Evolutionary conservation across 2,888 invertebrate genomes (phyloP), one percentile per base, ranked within the genome.

Genomic region (Gryllus longicercus): DNA sequence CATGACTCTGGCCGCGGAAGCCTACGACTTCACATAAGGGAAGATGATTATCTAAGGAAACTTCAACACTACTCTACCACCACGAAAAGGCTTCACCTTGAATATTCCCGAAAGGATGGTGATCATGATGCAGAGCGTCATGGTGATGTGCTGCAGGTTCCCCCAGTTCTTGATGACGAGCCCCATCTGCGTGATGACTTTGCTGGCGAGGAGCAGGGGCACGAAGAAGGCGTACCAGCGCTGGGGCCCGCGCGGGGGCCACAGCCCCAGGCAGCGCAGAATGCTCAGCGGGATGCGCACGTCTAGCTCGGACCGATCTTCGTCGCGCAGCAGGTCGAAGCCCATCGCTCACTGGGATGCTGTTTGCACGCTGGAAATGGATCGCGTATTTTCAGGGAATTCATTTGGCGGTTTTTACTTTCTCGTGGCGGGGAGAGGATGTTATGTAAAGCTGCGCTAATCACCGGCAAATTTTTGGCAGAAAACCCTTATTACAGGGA

Each of bases 101-200:
- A 63, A 63, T 2, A 63, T 63, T 4, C 63, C 63, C 16, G 63
- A 63, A 4, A 63, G 14, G 11, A 63, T 63, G 63, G 63, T 63
- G 63, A 63, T 63, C 63, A 63, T 63, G 14, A 63, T 63, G 63
- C 63, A 63, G 4, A 63, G n/a, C 4, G 63, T 63, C 63, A 63
- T 63, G 4, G 63, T n/a, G 16, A 63, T 63, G 63, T 63, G 16
- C 16, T n/a, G 16, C 16, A 63, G 63, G 63, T 8, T 63, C n/a
- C 63, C 63, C 63, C 63, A 63, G 63, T n/a, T 63, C 16, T 63
- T 63, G 63, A 63, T 63, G 63, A 63, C n/a, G 63, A 63, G 63
- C 4, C 63, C 63, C 63, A 63, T 63, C 63, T 63, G 63, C 16
- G 63, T 63, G 63, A 63, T 5, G 63, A 63, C n/a, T n/a, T 63